These are phyloP conservation scores for Heptranchias perlo DNA, from an alignment of 2,113 vertebrate genomes.

Conservation along the genomic window DNA sequence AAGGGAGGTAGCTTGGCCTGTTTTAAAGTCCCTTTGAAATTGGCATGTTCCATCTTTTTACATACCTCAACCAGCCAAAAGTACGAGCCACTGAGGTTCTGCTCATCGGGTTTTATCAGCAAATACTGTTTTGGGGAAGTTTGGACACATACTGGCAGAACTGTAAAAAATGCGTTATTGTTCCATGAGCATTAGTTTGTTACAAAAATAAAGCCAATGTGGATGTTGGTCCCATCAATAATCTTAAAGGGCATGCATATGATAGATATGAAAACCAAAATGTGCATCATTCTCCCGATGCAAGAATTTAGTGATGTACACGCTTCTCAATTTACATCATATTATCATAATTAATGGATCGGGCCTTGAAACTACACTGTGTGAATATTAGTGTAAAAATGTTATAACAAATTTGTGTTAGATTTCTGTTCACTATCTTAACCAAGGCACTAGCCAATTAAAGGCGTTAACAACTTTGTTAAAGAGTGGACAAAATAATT, in stretches of 20 bases:
- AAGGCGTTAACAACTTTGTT: neutral
- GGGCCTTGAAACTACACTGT: neutral
- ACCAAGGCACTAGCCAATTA: neutral
- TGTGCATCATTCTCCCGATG: neutral
- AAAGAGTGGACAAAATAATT: neutral
- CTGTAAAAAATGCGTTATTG: neutral
- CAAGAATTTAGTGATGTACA: neutral
- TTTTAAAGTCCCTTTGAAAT: conserved; percentile 51
- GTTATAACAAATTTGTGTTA: neutral
- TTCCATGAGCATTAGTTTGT: neutral
- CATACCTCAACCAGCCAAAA: conserved; percentile 32
- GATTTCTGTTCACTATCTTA: neutral
- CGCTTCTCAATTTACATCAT: neutral
- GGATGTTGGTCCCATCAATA: neutral
- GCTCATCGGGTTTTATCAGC: neutral
- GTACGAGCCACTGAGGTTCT: conserved; percentile 5
- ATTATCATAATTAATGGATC: neutral
- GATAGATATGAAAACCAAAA: neutral
- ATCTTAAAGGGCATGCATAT: neutral
- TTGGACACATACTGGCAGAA: neutral
- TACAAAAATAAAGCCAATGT: neutral
- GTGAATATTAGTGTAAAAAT: neutral
- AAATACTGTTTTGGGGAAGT: conserved; percentile 10
- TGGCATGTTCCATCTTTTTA: conserved; percentile 16
- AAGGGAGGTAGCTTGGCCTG: conserved; percentile 68